These are phyloP conservation scores for Sisor rabdophorus DNA, from an alignment of 2,113 vertebrate species.

Conservation along the genomic window DNA sequence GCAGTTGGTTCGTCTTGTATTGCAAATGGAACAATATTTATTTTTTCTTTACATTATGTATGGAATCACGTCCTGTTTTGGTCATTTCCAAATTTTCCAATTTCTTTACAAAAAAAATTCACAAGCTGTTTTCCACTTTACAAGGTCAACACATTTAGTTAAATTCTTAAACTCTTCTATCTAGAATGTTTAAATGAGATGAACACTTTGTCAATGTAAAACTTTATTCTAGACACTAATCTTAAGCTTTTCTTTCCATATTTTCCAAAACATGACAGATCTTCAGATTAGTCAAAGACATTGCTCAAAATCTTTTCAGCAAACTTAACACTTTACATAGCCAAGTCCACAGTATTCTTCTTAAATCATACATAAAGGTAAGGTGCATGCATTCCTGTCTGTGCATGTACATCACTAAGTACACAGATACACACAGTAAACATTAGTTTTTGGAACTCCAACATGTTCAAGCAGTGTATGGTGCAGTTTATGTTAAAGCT, in stretches of 20 bases:
- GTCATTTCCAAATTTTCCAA: too few species aligned
- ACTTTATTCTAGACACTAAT: constrained; percentile 77
- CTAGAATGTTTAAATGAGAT: constrained; percentile 5
- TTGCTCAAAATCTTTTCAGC: not conserved
- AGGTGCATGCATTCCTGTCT: constrained; percentile 40
- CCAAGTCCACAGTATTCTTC: constrained; percentile 53
- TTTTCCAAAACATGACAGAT: not conserved
- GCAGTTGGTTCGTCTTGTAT: not conserved
- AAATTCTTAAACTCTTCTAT: not conserved
- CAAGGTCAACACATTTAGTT: too few species aligned
- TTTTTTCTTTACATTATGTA: not conserved
- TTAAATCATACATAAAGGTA: constrained; percentile 29
- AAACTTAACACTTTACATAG: constrained; percentile 37
- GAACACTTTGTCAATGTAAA: constrained; percentile 66
- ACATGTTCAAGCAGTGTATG: constrained; percentile 25
- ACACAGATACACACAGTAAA: constrained; percentile 39
- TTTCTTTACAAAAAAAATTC: not conserved
- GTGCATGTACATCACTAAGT: constrained; percentile 36
- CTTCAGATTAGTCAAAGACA: not conserved
- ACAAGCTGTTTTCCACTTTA: not conserved
- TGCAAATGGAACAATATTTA: not conserved
- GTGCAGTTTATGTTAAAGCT: constrained; percentile 31
- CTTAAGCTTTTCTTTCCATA: constrained; percentile 22
- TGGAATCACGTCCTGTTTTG: not conserved
- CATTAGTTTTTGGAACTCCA: constrained; percentile 36